Percentiles rank a stretch among this genome's conserved stretches.
phyloP scores from a whole-genome alignment of 2,113 vertebrate species.

The Miniopterus natalensis region DNA sequence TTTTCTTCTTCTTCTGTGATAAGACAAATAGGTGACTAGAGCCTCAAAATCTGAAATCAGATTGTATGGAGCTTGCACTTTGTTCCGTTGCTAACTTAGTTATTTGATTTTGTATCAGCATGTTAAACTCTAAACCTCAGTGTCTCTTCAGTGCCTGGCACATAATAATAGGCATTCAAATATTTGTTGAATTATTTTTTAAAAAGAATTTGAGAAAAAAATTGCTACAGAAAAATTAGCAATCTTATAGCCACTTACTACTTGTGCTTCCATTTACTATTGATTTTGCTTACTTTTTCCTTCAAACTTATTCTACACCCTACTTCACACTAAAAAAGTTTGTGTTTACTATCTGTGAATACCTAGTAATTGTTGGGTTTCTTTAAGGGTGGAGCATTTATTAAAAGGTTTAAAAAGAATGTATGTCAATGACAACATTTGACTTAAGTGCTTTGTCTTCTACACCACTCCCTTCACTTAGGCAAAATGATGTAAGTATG shows the following conservation, averaged over 20 bases:
- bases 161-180: not conserved
- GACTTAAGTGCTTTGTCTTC: constrained; percentile 37
- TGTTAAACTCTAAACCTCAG: constrained; percentile 29
- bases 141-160: not conserved
- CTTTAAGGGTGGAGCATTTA: not conserved
- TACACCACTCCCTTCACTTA: not conserved
- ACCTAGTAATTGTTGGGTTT: constrained; percentile 35
- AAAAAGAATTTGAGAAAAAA: not conserved
- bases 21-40: not conserved
- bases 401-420: constrained; percentile 46
- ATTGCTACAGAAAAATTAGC: not conserved
- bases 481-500: constrained; percentile 53
- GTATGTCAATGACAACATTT: not conserved
- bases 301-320: not conserved
- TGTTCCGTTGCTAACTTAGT: not conserved
- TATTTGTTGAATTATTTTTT: not conserved
- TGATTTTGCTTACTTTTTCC: constrained; percentile 28
- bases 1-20: not conserved
- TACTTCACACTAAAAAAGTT: not conserved
- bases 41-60: not conserved
- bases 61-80: constrained; percentile 15
- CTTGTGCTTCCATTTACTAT: not conserved
- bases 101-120: constrained; percentile 36
- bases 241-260: not conserved
- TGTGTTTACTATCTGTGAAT: not conserved